These are phyloP conservation scores for Todus mexicanus DNA, from an alignment of 2,797 vertebrate species.

Conservation along the genomic window DNA sequence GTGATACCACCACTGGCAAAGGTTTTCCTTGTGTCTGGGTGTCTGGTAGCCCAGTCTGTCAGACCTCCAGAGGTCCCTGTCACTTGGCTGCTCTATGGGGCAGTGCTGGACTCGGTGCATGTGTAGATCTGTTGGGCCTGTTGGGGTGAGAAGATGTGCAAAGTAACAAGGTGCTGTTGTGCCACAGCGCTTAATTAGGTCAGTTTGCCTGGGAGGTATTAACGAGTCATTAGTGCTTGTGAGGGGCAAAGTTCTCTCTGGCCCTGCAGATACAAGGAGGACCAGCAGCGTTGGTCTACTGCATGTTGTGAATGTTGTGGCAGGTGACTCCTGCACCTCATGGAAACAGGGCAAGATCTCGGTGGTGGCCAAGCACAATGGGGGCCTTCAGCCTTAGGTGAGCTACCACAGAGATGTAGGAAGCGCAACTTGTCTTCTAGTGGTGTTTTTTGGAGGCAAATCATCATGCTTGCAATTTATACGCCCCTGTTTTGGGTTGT, in stretches of 20 bases:
- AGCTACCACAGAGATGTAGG: background rate
- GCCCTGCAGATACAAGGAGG: background rate
- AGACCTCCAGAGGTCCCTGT: accelerated
- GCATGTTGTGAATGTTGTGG: accelerated
- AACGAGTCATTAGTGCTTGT: accelerated
- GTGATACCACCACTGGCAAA: background rate
- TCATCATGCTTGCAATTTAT: background rate
- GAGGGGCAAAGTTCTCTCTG: background rate
- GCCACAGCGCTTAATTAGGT: background rate
- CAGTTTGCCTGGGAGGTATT: background rate
- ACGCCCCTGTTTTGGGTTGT: background rate
- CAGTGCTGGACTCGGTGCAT: accelerated
- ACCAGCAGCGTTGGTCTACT: background rate
- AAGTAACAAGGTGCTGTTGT: background rate
- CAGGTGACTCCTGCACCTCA: background rate
- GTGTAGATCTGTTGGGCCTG: background rate
- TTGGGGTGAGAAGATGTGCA: accelerated
- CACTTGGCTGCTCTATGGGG: background rate
- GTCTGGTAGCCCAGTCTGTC: background rate
- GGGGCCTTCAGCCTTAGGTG: background rate
- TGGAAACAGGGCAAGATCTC: accelerated
- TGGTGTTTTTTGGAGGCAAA: background rate
- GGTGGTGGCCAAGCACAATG: background rate
- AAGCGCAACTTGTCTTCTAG: background rate
- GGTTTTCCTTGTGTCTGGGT: background rate